phyloP scores from a whole-genome alignment of 1,140 invertebrate genomes.

The Philopotamus ludificatus region DNA sequence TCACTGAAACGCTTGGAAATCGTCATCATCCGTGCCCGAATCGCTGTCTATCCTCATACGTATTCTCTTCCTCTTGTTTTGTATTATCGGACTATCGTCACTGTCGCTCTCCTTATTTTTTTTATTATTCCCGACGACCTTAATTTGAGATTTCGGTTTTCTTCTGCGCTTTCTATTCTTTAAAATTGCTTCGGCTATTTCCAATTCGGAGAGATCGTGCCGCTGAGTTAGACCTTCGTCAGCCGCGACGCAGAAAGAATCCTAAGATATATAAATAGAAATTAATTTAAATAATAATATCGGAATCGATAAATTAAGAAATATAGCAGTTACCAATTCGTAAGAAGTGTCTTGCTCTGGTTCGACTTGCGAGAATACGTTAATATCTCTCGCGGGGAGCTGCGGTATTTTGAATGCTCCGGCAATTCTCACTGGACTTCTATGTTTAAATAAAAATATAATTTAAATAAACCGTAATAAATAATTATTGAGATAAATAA shows the following conservation, averaged over 20 bases:
- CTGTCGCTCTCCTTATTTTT: constrained; percentile 7
- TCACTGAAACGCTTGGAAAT: background rate
- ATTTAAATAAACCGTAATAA: background rate
- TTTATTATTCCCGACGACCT: background rate
- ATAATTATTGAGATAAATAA: background rate
- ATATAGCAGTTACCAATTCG: constrained; percentile 48
- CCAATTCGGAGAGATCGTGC: constrained; percentile 49
- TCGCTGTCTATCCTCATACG: constrained; percentile 31
- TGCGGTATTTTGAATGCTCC: constrained; percentile 51
- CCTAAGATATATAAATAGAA: constrained; percentile 44
- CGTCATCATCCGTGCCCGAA: constrained; percentile 26
- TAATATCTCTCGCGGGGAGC: constrained; percentile 44
- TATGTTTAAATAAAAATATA: constrained; percentile 38
- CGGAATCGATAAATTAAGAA: constrained; percentile 8
- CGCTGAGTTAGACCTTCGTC: constrained; percentile 51
- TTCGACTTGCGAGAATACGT: constrained; percentile 49
- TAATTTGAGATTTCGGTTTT: constrained; percentile 29
- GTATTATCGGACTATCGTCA: constrained; percentile 27
- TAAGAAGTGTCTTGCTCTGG: constrained; percentile 48
- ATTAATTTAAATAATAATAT: constrained; percentile 13
- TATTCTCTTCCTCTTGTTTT: constrained; percentile 25
- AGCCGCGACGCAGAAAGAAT: constrained; percentile 54
- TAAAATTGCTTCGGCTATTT: constrained; percentile 50
- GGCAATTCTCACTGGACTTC: constrained; percentile 50
- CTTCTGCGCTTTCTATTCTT: constrained; percentile 45